These are phyloP conservation scores for Eleutherodactylus coqui DNA, from an alignment of 2,797 vertebrate genomes.

Conservation along the genomic window DNA sequence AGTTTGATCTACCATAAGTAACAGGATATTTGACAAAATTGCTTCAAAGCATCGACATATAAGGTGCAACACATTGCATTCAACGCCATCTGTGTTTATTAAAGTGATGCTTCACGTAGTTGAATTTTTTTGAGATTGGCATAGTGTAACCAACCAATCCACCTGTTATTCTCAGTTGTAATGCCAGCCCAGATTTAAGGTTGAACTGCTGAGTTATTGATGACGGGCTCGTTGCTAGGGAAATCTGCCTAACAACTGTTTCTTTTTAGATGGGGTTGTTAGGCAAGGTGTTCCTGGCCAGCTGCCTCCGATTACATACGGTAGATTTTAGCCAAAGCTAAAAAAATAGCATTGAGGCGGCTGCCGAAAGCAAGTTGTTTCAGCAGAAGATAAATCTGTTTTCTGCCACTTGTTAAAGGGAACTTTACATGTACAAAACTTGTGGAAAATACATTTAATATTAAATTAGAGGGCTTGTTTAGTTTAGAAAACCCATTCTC, in stretches of 20 bases:
- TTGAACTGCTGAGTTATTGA: neutral
- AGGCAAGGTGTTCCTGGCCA: neutral
- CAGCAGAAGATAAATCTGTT: no score
- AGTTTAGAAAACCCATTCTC: no score
- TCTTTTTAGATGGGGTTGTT: neutral
- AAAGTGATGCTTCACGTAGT: neutral
- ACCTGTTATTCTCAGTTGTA: neutral
- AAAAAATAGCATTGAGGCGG: neutral
- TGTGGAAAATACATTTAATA: neutral
- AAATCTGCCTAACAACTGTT: neutral
- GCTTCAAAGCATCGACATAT: neutral
- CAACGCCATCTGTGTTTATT: neutral
- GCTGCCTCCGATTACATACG: neutral
- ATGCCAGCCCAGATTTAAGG: neutral
- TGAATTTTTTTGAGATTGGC: neutral
- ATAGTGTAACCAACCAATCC: neutral
- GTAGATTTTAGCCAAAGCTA: neutral
- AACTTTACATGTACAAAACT: no score
- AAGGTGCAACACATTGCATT: neutral
- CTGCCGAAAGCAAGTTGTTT: no score
- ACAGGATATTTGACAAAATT: neutral
- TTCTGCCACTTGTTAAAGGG: no score
- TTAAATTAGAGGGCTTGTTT: no score
- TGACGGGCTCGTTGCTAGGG: neutral
- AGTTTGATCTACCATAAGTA: conserved; percentile 27